Conservation (phyloP, 2,888 invertebrate genomes). For the Pomacea canaliculata region DNA sequence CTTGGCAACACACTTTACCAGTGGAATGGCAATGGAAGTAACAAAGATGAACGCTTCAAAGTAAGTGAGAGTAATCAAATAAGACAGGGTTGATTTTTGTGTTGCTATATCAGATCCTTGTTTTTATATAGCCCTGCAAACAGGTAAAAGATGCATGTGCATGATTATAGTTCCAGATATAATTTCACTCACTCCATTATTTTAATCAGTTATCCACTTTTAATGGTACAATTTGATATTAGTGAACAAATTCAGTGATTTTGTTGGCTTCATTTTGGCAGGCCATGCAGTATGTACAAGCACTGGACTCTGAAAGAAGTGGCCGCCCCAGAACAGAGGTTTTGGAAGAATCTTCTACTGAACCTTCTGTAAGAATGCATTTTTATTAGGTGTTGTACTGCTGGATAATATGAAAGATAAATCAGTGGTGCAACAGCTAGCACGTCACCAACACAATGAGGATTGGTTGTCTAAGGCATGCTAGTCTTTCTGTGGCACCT, state of each 20-base stretch:
- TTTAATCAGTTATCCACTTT: too few relatives aligned
- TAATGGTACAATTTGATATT: too few relatives aligned
- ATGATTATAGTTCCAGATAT: too few relatives aligned
- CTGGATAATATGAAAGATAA: too few relatives aligned
- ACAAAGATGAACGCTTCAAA: conserved; percentile 65
- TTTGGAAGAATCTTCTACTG: conserved; percentile 47
- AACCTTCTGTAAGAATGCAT: conserved; percentile 38
- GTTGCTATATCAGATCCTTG: not conserved
- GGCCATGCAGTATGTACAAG: conserved; percentile 59
- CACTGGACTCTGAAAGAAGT: conserved; percentile 55
- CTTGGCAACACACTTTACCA: conserved; percentile 58
- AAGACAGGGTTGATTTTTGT: too few relatives aligned
- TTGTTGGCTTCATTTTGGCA: conserved; percentile 19
- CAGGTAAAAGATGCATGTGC: not conserved
- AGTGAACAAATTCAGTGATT: too few relatives aligned
- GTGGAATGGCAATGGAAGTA: conserved; percentile 62
- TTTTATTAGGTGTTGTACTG: too few relatives aligned
- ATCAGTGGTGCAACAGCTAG: too few relatives aligned
- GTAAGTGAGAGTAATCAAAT: conserved; percentile 29
- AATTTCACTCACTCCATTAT: too few relatives aligned
- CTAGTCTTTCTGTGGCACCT: too few relatives aligned
- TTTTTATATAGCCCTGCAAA: not conserved
- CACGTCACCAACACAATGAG: too few relatives aligned
- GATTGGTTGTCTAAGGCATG: too few relatives aligned
- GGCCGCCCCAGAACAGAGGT: conserved; percentile 51